Evolutionary conservation across 2,888 invertebrate genomes (phyloP).

Genomic region (Nowickia ferox): DNA sequence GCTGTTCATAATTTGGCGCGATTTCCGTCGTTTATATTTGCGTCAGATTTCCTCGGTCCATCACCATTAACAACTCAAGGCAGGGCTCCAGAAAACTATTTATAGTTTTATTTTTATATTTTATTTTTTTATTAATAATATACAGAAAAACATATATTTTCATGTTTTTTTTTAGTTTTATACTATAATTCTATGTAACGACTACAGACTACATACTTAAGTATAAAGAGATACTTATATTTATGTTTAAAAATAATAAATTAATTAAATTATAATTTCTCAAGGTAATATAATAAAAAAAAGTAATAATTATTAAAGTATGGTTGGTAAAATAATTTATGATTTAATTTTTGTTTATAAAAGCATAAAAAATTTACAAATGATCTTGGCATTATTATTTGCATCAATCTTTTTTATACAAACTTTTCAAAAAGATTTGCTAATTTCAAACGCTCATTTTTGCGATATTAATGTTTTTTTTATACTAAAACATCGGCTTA

Average conservation of each 20-base stretch:
- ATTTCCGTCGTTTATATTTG: no score
- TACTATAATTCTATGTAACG: conserved; percentile 48
- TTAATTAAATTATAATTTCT: conserved; percentile 50
- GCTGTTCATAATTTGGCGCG: no score
- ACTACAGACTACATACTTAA: conserved; percentile 58
- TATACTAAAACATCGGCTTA: neutral
- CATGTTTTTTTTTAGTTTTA: conserved; percentile 27
- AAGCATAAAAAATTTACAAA: conserved; percentile 1
- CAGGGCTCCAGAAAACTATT: neutral
- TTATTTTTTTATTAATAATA: conserved; percentile 44
- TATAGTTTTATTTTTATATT: conserved; percentile 28
- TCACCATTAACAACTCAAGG: no score
- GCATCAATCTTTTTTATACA: conserved; percentile 12
- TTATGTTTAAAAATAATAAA: conserved; percentile 54
- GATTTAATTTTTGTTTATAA: neutral
- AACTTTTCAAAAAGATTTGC: neutral
- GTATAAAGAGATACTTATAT: conserved; percentile 7
- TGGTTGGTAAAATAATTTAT: neutral
- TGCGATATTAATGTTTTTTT: neutral
- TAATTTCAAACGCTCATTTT: neutral
- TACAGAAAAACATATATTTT: conserved; percentile 60
- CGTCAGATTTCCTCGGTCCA: no score
- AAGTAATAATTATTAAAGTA: neutral
- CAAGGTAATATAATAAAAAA: conserved; percentile 15
- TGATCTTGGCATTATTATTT: conserved; percentile 5